A percentile compares a stretch with the other conserved stretches of the same genome.
Evolutionary conservation across 2,888 invertebrate genomes (phyloP).

Genomic region (Drosophila pseudotakahashii): DNA sequence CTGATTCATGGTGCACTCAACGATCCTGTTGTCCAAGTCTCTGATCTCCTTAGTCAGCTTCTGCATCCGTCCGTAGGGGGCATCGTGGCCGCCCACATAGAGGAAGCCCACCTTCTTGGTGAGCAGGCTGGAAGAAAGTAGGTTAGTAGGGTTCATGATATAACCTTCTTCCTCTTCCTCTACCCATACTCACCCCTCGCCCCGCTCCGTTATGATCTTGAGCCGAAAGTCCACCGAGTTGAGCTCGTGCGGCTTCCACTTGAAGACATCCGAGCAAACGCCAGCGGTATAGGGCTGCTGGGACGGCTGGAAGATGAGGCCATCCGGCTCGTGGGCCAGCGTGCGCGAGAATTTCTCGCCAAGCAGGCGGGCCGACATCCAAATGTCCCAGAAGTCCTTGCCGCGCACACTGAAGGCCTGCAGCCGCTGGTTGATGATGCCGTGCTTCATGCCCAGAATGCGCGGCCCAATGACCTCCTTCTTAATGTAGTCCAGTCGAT

Average conservation of each 20-base stretch:
- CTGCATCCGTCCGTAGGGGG: constrained; percentile 89
- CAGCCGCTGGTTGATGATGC: constrained; percentile 89
- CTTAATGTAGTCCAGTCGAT: constrained; percentile 91
- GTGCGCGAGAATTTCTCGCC: constrained; percentile 94
- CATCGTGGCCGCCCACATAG: constrained; percentile 90
- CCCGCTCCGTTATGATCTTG: constrained; percentile 90
- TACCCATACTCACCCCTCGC: constrained; percentile 87
- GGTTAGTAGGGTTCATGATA: too few relatives aligned
- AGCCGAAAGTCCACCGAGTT: constrained; percentile 98
- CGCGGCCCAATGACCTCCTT: constrained; percentile 87
- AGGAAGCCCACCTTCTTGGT: constrained; percentile 89
- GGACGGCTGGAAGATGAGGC: constrained; percentile 98
- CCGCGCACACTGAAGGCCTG: constrained; percentile 96
- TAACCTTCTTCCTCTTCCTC: too few relatives aligned
- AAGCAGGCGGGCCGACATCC: constrained; percentile 88
- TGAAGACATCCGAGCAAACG: constrained; percentile 92
- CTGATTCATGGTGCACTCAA: constrained; percentile 95
- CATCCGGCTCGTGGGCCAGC: constrained; percentile 97
- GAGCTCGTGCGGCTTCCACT: constrained; percentile 98
- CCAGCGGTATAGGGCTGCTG: constrained; percentile 94
- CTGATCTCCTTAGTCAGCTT: constrained; percentile 91
- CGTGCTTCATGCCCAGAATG: constrained; percentile 90
- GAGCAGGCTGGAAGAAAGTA: constrained; percentile 86
- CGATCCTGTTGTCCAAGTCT: constrained; percentile 95
- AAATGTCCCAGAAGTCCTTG: constrained; percentile 96